Conservation (phyloP, 2,797 vertebrate genomes). For the Spatula clypeata region DNA sequence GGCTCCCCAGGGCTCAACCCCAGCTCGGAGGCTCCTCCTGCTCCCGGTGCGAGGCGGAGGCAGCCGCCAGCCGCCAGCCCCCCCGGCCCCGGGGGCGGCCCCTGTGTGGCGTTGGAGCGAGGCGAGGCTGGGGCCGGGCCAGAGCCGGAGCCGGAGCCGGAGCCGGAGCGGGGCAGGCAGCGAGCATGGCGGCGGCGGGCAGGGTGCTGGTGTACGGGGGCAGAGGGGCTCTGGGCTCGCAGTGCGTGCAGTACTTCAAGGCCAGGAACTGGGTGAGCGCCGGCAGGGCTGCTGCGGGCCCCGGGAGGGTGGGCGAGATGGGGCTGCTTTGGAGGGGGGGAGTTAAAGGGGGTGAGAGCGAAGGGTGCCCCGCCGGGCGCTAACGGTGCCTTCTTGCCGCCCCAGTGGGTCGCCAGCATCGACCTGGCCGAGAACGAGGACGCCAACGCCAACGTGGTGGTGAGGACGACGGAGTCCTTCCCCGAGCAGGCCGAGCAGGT, state of each 20-base stretch:
- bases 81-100: not conserved
- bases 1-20: rapidly evolving
- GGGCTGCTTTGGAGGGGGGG: not conserved
- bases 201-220: constrained; percentile 94
- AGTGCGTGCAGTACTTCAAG: constrained; percentile 90
- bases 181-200: constrained; percentile 61
- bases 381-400: not conserved
- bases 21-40: rapidly evolving
- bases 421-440: constrained; percentile 92
- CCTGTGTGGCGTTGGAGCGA: not conserved
- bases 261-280: constrained; percentile 91
- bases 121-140: not conserved
- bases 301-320: not conserved
- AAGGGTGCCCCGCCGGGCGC: not conserved
- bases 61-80: not conserved
- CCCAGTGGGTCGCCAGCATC: constrained; percentile 94
- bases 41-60: not conserved
- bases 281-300: not conserved
- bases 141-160: rapidly evolving
- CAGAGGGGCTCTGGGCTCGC: constrained; percentile 91
- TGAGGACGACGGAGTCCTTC: constrained; percentile 89
- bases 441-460: constrained; percentile 90
- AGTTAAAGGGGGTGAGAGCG: not conserved
- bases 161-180: rapidly evolving
- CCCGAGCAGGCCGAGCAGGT: constrained; percentile 95